Evolutionary conservation across 2,113 vertebrate species (phyloP).

Genomic region (Neofelis nebulosa): DNA sequence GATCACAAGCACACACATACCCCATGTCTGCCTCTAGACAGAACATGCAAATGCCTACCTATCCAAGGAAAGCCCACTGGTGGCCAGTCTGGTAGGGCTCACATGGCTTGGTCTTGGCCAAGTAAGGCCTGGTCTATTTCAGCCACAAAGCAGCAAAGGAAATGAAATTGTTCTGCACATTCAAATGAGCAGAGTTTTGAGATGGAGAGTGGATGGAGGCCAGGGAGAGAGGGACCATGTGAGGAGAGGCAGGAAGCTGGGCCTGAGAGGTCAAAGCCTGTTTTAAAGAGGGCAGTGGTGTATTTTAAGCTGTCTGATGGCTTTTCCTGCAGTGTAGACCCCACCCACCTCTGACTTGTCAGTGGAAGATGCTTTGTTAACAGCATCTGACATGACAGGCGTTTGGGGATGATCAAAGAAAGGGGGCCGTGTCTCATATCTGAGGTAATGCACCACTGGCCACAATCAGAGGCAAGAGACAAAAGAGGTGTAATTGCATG

Average conservation of each 20-base stretch:
- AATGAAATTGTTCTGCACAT: background rate
- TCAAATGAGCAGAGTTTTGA: background rate
- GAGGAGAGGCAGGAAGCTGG: background rate
- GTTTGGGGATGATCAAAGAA: background rate
- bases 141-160: background rate
- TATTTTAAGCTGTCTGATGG: background rate
- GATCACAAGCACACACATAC: background rate
- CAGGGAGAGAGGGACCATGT: background rate
- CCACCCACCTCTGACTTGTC: background rate
- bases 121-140: background rate
- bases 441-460: background rate
- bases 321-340: background rate
- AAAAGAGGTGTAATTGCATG: background rate
- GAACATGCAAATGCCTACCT: background rate
- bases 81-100: background rate
- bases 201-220: background rate
- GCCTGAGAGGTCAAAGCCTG: background rate
- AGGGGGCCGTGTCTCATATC: background rate
- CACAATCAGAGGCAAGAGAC: background rate
- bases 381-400: background rate
- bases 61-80: background rate
- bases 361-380: background rate
- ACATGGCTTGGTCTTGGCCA: rapidly evolving
- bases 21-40: background rate
- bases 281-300: background rate